phyloP scores from a whole-genome alignment of 1,140 invertebrate genomes.

The Drusus annulatus region DNA sequence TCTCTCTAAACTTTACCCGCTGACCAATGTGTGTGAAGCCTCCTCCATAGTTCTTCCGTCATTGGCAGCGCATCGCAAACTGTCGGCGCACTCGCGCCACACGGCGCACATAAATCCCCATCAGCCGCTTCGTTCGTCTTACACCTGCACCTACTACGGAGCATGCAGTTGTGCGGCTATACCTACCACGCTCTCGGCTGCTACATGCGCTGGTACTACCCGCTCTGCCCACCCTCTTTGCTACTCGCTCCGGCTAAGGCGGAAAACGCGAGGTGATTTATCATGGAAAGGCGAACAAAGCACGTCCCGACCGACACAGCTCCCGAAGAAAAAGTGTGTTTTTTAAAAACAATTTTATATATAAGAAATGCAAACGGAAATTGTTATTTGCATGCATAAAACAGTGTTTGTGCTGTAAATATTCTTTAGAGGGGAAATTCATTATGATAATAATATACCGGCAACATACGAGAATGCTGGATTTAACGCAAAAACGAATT shows the following conservation, averaged over 20 bases:
- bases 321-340: slow-evolving; percentile 3
- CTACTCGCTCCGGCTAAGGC: slow-evolving; percentile 22
- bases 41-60: too few species aligned
- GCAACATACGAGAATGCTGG: not conserved
- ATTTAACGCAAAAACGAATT: not conserved
- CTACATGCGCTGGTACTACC: too few species aligned
- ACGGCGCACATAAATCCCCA: slow-evolving; percentile 56
- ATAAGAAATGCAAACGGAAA: slow-evolving; percentile 34
- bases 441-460: too few species aligned
- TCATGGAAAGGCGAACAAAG: slow-evolving; percentile 53
- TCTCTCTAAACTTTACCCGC: too few species aligned
- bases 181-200: too few species aligned
- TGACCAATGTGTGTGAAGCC: too few species aligned
- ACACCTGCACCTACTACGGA: slow-evolving; percentile 49
- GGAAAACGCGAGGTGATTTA: slow-evolving; percentile 55
- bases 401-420: not conserved
- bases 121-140: slow-evolving; percentile 53
- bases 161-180: too few species aligned
- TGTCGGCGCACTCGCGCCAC: slow-evolving; percentile 29
- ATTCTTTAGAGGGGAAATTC: not conserved
- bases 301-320: slow-evolving; percentile 38
- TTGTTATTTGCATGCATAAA: slow-evolving; percentile 32
- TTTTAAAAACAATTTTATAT: slow-evolving; percentile 46
- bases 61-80: slow-evolving; percentile 23
- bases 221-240: not conserved